phyloP scores from a whole-genome alignment of 2,888 invertebrate species.

The Steinernema scapterisci region DNA sequence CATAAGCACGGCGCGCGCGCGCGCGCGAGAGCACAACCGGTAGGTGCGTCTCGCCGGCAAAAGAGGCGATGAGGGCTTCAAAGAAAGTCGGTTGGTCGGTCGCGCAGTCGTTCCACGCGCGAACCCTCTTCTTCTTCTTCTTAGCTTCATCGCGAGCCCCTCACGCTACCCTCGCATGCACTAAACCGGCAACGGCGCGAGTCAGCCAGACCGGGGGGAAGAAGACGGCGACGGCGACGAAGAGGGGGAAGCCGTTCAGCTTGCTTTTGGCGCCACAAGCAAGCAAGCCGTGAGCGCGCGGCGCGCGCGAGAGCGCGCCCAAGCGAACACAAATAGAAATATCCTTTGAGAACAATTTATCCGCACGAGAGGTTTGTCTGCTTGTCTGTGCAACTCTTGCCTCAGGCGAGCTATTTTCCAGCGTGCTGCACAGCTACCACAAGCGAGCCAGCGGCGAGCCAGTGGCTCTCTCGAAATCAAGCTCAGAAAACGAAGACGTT shows the following conservation, averaged over 20 bases:
- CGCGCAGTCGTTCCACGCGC: not conserved
- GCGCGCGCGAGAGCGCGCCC: conserved; percentile 3
- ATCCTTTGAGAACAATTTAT: conserved; percentile 31
- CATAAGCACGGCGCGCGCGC: too few species aligned
- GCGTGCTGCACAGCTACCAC: not conserved
- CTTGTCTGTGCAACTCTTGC: conserved; percentile 22
- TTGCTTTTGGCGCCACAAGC: not conserved
- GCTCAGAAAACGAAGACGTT: not conserved
- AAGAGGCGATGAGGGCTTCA: not conserved
- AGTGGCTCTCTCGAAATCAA: conserved; percentile 11
- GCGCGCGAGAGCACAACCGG: too few species aligned
- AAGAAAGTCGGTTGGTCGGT: not conserved
- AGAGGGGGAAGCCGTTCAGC: not conserved
- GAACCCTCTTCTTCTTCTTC: too few species aligned
- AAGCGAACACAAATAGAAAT: conserved; percentile 26
- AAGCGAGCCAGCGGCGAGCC: too few species aligned
- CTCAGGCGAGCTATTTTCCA: conserved; percentile 6
- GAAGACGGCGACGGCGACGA: too few species aligned
- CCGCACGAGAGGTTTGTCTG: conserved; percentile 29
- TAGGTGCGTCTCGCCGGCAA: not conserved
- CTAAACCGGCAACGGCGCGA: not conserved
- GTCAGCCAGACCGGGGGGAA: not conserved
- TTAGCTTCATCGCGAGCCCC: too few species aligned
- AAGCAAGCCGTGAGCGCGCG: not conserved
- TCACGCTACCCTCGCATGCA: too few species aligned